Evolutionary conservation across 2,888 invertebrate genomes (phyloP), one percentile per base, ranked within the genome.

Genomic region (Aspidiotus rigidus): DNA sequence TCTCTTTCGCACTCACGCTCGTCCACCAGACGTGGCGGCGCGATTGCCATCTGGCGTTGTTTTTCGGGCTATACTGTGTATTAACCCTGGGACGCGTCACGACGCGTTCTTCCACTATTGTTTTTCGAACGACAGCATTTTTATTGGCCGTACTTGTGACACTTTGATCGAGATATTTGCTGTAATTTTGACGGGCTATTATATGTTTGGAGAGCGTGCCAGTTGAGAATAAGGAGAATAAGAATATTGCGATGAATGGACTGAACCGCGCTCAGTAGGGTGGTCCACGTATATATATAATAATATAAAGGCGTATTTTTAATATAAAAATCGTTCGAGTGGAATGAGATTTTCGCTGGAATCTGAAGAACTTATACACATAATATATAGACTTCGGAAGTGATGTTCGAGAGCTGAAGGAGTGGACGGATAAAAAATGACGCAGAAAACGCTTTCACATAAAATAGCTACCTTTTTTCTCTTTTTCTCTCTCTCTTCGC

Each of bases 41-140:
- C 59, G 67, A 57, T 60, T 49, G 49, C 67, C 67, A 67, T 67
- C 67, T 67, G 67, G 67, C 60, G 53, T 53, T 16, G 17, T 66
- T 57, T 16, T 28, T 57, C 49, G 15, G 62, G n/a, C 17, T 10
- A 17, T 17, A 44, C 7, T 1, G 62, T 15, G n/a, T 60, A 59
- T 67, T 67, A 59, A 67, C 41, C 60, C 67, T 60, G 42, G 28
- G 49, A 59, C 15, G 67, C 49, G 67, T 59, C 67, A 60, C 67
- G 60, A 60, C 67, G 67, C 60, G 39, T 41, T 42, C 62, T 40
- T 42, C 16, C 17, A 16, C 63, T 15, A 53, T 67, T 60, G 60
- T 67, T 67, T 67, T 63, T 67, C 57, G 42, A 17, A 28, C 28
- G 28, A 28, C 28, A 28, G 28, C 39, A 67, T 44, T 42, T 67